Evolutionary conservation across 2,888 invertebrate genomes (phyloP).

Genomic region (Ennomos quercinarius): DNA sequence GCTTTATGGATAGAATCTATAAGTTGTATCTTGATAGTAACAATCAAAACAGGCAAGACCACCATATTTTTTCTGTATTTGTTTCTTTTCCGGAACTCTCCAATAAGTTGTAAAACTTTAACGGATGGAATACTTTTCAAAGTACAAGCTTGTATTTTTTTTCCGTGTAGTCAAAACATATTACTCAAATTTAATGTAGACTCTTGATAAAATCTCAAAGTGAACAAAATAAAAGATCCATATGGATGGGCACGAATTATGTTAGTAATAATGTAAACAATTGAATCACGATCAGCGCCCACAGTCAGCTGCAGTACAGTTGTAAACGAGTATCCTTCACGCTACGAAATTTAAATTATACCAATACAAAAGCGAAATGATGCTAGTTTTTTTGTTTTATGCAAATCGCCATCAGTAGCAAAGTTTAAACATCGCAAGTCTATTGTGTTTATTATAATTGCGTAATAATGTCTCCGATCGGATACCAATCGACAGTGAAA

Average conservation of each 20-base stretch:
- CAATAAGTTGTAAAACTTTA: no score
- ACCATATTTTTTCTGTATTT: no score
- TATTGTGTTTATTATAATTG: conserved; percentile 23
- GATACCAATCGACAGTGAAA: conserved; percentile 29
- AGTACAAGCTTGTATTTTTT: neutral
- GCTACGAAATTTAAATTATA: conserved; percentile 12
- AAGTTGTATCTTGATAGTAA: conserved; percentile 23
- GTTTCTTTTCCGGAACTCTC: no score
- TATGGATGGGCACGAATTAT: conserved; percentile 59
- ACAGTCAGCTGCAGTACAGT: conserved; percentile 32
- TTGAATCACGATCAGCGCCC: conserved; percentile 56
- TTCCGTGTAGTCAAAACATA: neutral
- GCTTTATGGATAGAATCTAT: conserved; percentile 34
- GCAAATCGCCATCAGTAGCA: conserved; percentile 11
- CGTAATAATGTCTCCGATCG: conserved; percentile 23
- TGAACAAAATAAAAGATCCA: conserved; percentile 55
- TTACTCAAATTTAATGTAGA: conserved; percentile 18
- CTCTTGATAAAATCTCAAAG: conserved; percentile 44
- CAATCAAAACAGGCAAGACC: neutral
- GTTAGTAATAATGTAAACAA: conserved; percentile 69
- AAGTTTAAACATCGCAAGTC: conserved; percentile 10
- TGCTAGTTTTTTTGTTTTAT: conserved; percentile 9
- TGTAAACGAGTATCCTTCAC: conserved; percentile 24
- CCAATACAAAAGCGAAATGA: conserved; percentile 4
- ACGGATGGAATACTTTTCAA: no score